Conservation (phyloP, 2,113 vertebrate genomes). For the Syngnathus typhle region DNA sequence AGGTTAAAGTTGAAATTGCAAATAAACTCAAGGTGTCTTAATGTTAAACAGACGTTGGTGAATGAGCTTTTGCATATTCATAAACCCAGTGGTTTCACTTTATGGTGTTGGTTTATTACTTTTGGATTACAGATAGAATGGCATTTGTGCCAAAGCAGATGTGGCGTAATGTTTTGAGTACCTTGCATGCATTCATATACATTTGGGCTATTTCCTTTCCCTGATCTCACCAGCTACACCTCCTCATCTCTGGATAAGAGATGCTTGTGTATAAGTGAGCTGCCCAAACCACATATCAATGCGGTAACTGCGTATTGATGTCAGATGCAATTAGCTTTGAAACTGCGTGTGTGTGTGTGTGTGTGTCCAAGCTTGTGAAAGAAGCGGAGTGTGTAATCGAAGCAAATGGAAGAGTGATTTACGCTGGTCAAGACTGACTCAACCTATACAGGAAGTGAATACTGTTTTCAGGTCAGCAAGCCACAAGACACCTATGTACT, state of each 20-base stretch:
- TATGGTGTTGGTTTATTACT: constrained; percentile 30
- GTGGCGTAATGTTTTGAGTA: constrained; percentile 35
- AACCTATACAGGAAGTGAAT: constrained; percentile 54
- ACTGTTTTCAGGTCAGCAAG: constrained; percentile 53
- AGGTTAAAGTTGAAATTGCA: constrained; percentile 45
- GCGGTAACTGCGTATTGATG: constrained; percentile 51
- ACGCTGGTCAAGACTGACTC: constrained; percentile 41
- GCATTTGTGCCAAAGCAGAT: constrained; percentile 36
- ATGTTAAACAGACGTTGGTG: constrained; percentile 46
- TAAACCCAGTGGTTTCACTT: constrained; percentile 17
- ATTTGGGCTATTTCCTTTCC: constrained; percentile 43
- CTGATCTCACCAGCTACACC: constrained; percentile 21
- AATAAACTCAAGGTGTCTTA: constrained; percentile 32
- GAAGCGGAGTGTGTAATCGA: constrained; percentile 46
- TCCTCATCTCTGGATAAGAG: constrained; percentile 9
- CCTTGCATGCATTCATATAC: constrained; percentile 29
- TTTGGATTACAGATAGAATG: constrained; percentile 42
- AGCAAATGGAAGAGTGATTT: constrained; percentile 44
- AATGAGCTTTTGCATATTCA: constrained; percentile 34
- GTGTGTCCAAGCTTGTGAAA: constrained; percentile 32
- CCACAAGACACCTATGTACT: constrained; percentile 44
- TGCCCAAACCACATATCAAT: constrained; percentile 52
- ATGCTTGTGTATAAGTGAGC: constrained; percentile 42
- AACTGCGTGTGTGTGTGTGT: constrained; percentile 28
- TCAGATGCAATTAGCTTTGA: constrained; percentile 58